phyloP scores from a whole-genome alignment of 2,113 vertebrate species.

The Carlito syrichta region DNA sequence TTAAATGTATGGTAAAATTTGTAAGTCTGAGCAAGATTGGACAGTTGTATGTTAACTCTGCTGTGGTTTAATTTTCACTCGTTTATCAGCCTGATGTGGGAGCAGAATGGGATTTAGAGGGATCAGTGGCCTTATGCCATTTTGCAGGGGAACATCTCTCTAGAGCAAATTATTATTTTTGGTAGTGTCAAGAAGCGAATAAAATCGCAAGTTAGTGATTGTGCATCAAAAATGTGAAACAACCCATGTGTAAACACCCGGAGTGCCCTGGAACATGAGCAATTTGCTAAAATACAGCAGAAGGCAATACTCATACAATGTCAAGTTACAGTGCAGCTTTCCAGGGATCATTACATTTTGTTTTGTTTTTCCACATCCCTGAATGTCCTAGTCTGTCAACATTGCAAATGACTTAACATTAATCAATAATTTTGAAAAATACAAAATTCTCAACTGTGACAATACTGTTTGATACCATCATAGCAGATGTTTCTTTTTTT shows the following conservation, averaged over 20 bases:
- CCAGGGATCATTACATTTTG: background rate
- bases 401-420: background rate
- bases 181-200: background rate
- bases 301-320: fast-evolving
- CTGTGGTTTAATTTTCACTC: background rate
- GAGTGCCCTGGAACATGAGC: fast-evolving
- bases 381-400: background rate
- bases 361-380: background rate
- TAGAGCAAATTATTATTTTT: background rate
- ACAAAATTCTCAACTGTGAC: background rate
- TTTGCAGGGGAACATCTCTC: background rate
- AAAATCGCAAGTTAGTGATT: background rate
- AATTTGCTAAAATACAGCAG: background rate
- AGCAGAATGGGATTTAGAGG: background rate
- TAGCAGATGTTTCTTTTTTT: too few relatives aligned
- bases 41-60: background rate
- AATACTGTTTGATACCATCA: fast-evolving
- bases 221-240: background rate
- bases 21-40: too few relatives aligned
- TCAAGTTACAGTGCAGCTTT: background rate
- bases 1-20: background rate
- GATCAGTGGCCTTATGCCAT: fast-evolving
- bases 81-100: background rate
- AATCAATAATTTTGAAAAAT: background rate
- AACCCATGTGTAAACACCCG: background rate